Evolutionary conservation across 1,140 invertebrate species (phyloP).

Genomic region (Calliopsis andreniformis): DNA sequence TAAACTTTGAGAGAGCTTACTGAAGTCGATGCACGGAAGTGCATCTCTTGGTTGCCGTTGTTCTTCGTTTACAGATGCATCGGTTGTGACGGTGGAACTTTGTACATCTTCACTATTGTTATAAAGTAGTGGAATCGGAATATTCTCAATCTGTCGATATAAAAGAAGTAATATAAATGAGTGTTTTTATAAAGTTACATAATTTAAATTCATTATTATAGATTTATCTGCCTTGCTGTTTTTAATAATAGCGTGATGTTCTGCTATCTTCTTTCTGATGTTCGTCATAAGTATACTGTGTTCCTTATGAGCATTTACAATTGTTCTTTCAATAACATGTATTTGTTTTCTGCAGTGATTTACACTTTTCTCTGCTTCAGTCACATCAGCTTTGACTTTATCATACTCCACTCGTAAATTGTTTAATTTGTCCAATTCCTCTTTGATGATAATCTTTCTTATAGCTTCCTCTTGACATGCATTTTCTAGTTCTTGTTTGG

Average conservation of each 20-base stretch:
- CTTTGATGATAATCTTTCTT: slow-evolving; percentile 89
- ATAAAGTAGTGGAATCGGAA: slow-evolving; percentile 88
- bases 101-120: background rate
- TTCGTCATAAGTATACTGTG: slow-evolving; percentile 90
- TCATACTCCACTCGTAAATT: slow-evolving; percentile 81
- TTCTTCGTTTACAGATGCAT: background rate
- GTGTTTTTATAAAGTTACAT: too few species aligned
- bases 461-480: slow-evolving; percentile 90
- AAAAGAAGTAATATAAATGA: too few species aligned
- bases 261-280: slow-evolving; percentile 92
- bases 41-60: background rate
- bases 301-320: slow-evolving; percentile 90
- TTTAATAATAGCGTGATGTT: slow-evolving; percentile 92
- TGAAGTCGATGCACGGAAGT: slow-evolving; percentile 86
- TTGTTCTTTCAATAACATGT: slow-evolving; percentile 91
- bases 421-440: slow-evolving; percentile 90
- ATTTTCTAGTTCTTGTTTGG: slow-evolving; percentile 91
- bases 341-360: slow-evolving; percentile 79
- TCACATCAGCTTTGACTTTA: background rate
- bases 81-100: background rate
- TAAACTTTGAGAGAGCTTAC: slow-evolving; percentile 86
- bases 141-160: slow-evolving; percentile 90
- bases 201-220: slow-evolving; percentile 69
- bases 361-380: background rate
- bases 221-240: slow-evolving; percentile 91